Conservation (phyloP, 2,113 vertebrate genomes). For the Xiphophorus maculatus region DNA sequence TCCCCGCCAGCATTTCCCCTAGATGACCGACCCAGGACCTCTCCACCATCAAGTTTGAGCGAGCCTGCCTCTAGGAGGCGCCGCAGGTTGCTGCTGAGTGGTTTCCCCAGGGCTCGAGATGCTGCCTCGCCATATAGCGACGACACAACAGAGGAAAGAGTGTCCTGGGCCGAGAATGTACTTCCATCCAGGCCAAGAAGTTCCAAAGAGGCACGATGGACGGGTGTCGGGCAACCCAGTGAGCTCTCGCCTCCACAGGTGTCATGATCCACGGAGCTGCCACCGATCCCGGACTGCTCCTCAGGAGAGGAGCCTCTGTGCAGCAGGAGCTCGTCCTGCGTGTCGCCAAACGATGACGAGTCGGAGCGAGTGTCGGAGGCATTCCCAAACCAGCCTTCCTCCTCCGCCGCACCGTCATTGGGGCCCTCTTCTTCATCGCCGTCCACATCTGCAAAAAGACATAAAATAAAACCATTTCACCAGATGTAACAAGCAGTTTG, state of each 20-base stretch:
- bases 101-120: slow-evolving; percentile 86
- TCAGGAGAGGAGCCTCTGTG: slow-evolving; percentile 83
- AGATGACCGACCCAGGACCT: slow-evolving; percentile 75
- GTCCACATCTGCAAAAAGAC: slow-evolving; percentile 87
- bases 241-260: slow-evolving; percentile 91
- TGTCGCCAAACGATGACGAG: slow-evolving; percentile 95
- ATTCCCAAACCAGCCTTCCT: slow-evolving; percentile 95
- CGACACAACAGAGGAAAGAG: slow-evolving; percentile 89
- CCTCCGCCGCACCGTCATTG: slow-evolving; percentile 88
- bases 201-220: slow-evolving; percentile 87
- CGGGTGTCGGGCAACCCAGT: slow-evolving; percentile 92
- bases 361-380: slow-evolving; percentile 95
- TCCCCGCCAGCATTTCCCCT: slow-evolving; percentile 84
- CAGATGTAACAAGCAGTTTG: neutral
- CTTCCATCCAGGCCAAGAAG: slow-evolving; percentile 88
- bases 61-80: slow-evolving; percentile 95
- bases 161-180: slow-evolving; percentile 85
- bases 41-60: slow-evolving; percentile 86
- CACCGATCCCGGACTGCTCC: slow-evolving; percentile 78
- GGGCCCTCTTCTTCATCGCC: slow-evolving; percentile 90
- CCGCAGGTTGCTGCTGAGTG: slow-evolving; percentile 94
- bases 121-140: slow-evolving; percentile 91
- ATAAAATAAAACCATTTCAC: slow-evolving; percentile 5
- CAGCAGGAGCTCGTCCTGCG: slow-evolving; percentile 88
- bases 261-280: slow-evolving; percentile 80